Evolutionary conservation across 2,888 invertebrate genomes (phyloP).

Genomic region (Alloplasta piceator): DNA sequence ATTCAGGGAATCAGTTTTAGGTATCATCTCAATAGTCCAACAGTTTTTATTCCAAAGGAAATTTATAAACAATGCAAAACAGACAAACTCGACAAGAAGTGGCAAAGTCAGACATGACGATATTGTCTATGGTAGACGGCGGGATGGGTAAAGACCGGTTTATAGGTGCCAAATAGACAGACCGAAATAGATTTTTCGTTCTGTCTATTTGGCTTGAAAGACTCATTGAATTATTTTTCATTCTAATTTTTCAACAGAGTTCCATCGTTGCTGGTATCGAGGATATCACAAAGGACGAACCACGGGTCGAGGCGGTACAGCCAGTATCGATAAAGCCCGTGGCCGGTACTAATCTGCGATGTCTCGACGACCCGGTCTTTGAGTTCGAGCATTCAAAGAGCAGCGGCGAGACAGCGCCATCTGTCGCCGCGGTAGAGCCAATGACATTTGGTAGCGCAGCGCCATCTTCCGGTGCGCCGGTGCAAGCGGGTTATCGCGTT

Average conservation of each 20-base stretch:
- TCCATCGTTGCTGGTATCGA: slow-evolving; percentile 65
- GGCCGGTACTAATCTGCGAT: slow-evolving; percentile 84
- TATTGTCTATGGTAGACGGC: too few relatives aligned
- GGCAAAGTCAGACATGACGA: too few relatives aligned
- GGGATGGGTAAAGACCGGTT: too few relatives aligned
- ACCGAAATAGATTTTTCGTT: too few relatives aligned
- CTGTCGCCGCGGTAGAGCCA: slow-evolving; percentile 68
- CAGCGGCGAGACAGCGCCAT: slow-evolving; percentile 68
- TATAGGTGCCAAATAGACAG: too few relatives aligned
- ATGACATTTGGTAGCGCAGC: slow-evolving; percentile 45
- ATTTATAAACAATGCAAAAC: too few relatives aligned
- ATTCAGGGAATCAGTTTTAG: too few relatives aligned
- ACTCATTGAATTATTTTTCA: neutral
- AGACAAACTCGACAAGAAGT: too few relatives aligned
- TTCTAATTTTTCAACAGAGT: slow-evolving; percentile 60
- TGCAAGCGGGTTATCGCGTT: slow-evolving; percentile 85
- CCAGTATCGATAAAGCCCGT: slow-evolving; percentile 79
- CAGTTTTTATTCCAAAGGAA: too few relatives aligned
- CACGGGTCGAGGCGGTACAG: slow-evolving; percentile 52
- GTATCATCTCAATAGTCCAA: too few relatives aligned
- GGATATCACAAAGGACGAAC: slow-evolving; percentile 68
- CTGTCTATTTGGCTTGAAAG: too few relatives aligned
- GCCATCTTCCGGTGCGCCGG: slow-evolving; percentile 71
- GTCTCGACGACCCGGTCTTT: slow-evolving; percentile 85
- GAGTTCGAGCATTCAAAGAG: slow-evolving; percentile 83